Base-by-base conservation (phyloP, 2,888 invertebrate species). In the Sipha maydis region DNA sequence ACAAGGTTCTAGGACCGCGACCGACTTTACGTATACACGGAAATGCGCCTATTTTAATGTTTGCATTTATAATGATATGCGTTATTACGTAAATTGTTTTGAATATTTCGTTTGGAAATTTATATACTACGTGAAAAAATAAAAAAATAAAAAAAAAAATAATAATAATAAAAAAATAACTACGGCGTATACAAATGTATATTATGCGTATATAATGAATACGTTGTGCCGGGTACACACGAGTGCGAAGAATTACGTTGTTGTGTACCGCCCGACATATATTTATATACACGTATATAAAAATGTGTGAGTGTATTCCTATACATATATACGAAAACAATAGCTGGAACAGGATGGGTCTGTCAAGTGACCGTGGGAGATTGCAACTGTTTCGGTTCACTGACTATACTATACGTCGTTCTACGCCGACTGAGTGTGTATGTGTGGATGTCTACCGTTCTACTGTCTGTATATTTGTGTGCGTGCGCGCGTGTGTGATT, bases 351-450 rank as follows among this genome's bases (percentile, higher is more conserved):
- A 88, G 88, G 88, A 88, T 88, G 88, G 88, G 88, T 88, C 88
- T 88, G 88, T 88, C 88, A 88, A 88, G 88, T 88, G 88, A 88
- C 88, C 88, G 88, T 88, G 88, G 88, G 88, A 88, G 88, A 88
- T 88, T 82, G 88, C 88, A 88, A 88, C 88, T 75, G 88, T 88
- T 88, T 88, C 88, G 88, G 88, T 88, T 88, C 88, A 88, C 88
- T 80, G 88, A 82, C 73, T 82, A 61, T 88, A 82, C 73, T 82
- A 61, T 88, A 73, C 73, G 79, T 79, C 69, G 78, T 79, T 80
- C 78, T 85, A 85, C 48, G 34, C 86, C 82, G 75, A 75, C 71
- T 34, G 85, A 41, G 76, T 76, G n/a, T 76, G 41, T 76, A 7
- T 14, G 48, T 48, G 48, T 31, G 71, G 28, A 69, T 28, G 69